Conservation (phyloP, 1,140 invertebrate species). For the Sitobion miscanthi region DNA sequence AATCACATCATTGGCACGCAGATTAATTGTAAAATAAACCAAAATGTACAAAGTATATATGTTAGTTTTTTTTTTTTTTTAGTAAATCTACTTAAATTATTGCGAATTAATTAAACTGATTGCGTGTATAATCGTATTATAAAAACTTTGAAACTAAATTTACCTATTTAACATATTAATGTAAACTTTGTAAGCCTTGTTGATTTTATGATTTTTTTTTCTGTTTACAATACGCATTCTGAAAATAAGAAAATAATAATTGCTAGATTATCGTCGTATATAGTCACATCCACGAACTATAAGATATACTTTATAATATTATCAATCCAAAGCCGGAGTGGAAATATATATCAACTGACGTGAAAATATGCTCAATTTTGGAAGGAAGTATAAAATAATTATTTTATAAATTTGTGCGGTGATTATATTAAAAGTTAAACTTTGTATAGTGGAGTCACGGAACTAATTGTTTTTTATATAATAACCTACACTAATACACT, state of each 20-base stretch:
- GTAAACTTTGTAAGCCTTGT: neutral
- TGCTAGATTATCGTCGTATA: neutral
- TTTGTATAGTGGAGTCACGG: neutral
- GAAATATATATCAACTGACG: too few species aligned
- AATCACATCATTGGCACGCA: neutral
- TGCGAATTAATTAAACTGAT: neutral
- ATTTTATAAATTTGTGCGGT: neutral
- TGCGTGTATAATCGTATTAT: neutral
- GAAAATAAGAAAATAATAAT: neutral
- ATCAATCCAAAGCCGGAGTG: neutral
- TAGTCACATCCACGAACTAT: neutral
- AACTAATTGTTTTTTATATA: neutral
- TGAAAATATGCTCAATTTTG: neutral
- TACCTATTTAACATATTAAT: neutral
- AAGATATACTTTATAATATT: neutral
- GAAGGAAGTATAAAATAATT: neutral
- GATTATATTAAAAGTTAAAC: neutral
- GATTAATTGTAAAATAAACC: neutral
- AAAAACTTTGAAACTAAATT: neutral
- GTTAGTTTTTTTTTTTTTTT: neutral
- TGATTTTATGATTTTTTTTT: neutral
- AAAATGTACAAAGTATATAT: neutral
- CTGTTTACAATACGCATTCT: too few species aligned
- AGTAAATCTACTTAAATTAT: neutral
- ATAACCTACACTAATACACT: too few species aligned